Evolutionary conservation across 2,797 vertebrate genomes (phyloP).

Genomic region (Pseudotriccus pelzelni): DNA sequence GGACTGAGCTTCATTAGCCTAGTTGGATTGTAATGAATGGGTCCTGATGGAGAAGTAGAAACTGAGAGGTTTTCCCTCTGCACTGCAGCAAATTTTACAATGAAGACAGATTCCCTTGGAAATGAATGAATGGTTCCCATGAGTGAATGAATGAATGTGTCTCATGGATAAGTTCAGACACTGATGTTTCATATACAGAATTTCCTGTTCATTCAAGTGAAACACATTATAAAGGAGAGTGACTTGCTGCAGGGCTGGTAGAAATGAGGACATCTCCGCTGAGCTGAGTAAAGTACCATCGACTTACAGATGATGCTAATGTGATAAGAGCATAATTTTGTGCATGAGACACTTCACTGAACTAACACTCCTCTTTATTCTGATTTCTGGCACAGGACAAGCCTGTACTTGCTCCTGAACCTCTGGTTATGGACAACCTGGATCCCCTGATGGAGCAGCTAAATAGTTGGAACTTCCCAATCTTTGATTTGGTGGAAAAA

Average conservation of each 20-base stretch:
- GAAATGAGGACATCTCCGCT: background rate
- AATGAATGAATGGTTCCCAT: conserved; percentile 37
- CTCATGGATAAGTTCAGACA: background rate
- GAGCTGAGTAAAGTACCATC: background rate
- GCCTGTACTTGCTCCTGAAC: conserved; percentile 90
- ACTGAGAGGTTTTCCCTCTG: background rate
- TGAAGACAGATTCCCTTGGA: background rate
- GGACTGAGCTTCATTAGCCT: background rate
- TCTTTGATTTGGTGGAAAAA: conserved; percentile 94
- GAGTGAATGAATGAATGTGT: background rate
- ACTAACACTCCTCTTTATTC: background rate
- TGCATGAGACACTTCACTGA: background rate
- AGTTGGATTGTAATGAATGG: background rate
- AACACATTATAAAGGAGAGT: background rate
- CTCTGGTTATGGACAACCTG: conserved; percentile 91
- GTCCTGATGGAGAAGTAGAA: background rate
- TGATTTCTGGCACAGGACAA: conserved; percentile 82
- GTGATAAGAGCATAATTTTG: background rate
- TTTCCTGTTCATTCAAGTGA: conserved; percentile 21
- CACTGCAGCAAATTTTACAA: conserved; percentile 1
- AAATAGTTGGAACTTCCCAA: conserved; percentile 98
- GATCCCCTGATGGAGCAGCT: conserved; percentile 90
- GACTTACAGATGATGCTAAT: background rate
- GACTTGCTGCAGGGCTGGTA: conserved; percentile 36
- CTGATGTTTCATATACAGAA: background rate